phyloP scores from a whole-genome alignment of 2,888 invertebrate genomes.

The Lithophane ornitopus region DNA sequence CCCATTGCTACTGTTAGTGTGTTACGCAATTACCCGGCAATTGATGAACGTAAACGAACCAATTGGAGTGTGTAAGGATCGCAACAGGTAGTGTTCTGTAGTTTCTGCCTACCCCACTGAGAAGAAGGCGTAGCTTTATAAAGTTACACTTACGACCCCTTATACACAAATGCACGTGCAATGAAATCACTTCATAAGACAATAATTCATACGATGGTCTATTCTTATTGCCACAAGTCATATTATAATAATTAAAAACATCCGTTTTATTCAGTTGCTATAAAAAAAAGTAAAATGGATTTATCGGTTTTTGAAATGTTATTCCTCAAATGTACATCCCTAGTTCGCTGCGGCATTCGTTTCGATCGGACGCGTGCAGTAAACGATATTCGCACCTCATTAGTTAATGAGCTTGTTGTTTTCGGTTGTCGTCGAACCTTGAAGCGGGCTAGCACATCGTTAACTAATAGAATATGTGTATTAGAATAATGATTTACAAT shows the following conservation, averaged over 20 bases:
- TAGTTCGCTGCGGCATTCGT: too few relatives aligned
- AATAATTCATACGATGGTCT: not conserved
- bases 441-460: not conserved
- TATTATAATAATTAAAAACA: too few relatives aligned
- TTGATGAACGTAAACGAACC: not conserved
- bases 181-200: not conserved
- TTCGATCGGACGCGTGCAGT: not conserved
- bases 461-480: not conserved
- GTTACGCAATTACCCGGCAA: not conserved
- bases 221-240: too few relatives aligned
- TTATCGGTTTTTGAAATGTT: too few relatives aligned
- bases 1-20: too few relatives aligned
- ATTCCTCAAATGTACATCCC: too few relatives aligned
- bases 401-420: not conserved
- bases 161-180: not conserved
- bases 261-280: too few relatives aligned
- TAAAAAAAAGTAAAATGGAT: too few relatives aligned
- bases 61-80: too few relatives aligned
- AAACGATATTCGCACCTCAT: not conserved
- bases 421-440: not conserved
- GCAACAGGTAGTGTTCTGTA: not conserved
- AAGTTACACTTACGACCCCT: too few relatives aligned
- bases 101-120: not conserved
- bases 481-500: constrained; percentile 1
- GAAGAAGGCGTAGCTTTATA: not conserved